Percentiles rank a stretch among this genome's conserved stretches.
Evolutionary conservation across 2,797 vertebrate genomes (phyloP).

Genomic region (Enteromius paludinosus): DNA sequence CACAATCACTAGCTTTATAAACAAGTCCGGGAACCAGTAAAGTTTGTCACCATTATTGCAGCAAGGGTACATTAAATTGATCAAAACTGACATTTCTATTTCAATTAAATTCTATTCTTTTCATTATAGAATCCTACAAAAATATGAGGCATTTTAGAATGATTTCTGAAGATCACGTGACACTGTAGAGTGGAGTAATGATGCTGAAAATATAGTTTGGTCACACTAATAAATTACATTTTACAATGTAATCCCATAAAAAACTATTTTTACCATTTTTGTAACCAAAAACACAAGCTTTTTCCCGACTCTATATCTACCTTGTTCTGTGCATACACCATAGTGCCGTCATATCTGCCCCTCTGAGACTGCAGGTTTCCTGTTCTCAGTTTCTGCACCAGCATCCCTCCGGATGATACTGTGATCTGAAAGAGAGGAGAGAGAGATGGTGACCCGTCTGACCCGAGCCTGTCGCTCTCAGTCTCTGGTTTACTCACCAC

Average conservation of each 20-base stretch:
- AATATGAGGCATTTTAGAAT: background rate
- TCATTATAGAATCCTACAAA: background rate
- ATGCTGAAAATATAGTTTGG: background rate
- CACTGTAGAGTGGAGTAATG: background rate
- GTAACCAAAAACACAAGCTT: too few relatives aligned
- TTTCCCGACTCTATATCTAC: constrained; percentile 55
- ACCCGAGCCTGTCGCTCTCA: background rate
- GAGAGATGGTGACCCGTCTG: background rate
- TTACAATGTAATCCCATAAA: background rate
- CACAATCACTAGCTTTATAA: background rate
- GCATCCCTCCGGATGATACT: constrained; percentile 81
- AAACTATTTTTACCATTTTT: too few relatives aligned
- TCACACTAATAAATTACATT: background rate
- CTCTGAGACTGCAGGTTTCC: constrained; percentile 82
- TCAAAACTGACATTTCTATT: background rate
- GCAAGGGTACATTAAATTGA: background rate
- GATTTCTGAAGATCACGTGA: background rate
- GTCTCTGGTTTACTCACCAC: constrained; percentile 76
- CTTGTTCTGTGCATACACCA: constrained; percentile 86
- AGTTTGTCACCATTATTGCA: background rate
- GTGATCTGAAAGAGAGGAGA: constrained; percentile 69
- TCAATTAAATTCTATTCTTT: background rate
- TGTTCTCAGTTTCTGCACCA: constrained; percentile 82
- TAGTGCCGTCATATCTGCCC: constrained; percentile 78
- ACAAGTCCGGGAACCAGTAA: background rate